A percentile compares a stretch with the other conserved stretches of the same genome.
Evolutionary conservation across 2,797 vertebrate genomes (phyloP).

Genomic region (Gephyroberyx darwinii): DNA sequence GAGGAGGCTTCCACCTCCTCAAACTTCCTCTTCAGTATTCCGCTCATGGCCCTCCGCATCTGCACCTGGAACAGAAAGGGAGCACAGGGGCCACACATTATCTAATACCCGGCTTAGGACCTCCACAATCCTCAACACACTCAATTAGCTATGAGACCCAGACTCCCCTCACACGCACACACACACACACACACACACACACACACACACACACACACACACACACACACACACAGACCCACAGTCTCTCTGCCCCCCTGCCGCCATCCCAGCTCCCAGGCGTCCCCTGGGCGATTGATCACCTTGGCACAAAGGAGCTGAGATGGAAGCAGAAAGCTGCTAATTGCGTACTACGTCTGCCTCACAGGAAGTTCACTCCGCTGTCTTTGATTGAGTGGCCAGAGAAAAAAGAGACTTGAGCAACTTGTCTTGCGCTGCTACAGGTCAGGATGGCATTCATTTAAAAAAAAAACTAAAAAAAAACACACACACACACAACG

Average conservation of each 20-base stretch:
- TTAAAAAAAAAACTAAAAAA: background rate
- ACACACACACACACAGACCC: conserved; percentile 13
- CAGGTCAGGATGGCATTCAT: conserved; percentile 21
- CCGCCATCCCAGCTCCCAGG: conserved; percentile 52
- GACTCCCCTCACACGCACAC: conserved; percentile 25
- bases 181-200: conserved; percentile 29
- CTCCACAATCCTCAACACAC: conserved; percentile 72
- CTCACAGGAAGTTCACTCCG: conserved; percentile 71
- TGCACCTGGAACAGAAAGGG: conserved; percentile 74
- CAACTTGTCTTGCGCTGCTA: conserved; percentile 24
- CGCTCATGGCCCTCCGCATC: conserved; percentile 89
- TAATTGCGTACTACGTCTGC: conserved; percentile 77
- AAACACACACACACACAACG: background rate
- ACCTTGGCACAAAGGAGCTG: conserved; percentile 73
- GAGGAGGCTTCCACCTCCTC: conserved; percentile 96
- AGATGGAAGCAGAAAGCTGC: conserved; percentile 70
- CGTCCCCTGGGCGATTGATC: conserved; percentile 75
- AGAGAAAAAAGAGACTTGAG: conserved; percentile 33
- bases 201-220: conserved; percentile 17
- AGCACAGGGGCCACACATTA: conserved; percentile 68
- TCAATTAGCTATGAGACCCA: conserved; percentile 73
- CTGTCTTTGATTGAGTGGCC: conserved; percentile 65
- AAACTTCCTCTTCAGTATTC: conserved; percentile 98
- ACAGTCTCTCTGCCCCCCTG: background rate
- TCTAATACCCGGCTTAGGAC: conserved; percentile 73